Evolutionary conservation across 2,113 vertebrate genomes (phyloP).

Genomic region (Silurus asotus): DNA sequence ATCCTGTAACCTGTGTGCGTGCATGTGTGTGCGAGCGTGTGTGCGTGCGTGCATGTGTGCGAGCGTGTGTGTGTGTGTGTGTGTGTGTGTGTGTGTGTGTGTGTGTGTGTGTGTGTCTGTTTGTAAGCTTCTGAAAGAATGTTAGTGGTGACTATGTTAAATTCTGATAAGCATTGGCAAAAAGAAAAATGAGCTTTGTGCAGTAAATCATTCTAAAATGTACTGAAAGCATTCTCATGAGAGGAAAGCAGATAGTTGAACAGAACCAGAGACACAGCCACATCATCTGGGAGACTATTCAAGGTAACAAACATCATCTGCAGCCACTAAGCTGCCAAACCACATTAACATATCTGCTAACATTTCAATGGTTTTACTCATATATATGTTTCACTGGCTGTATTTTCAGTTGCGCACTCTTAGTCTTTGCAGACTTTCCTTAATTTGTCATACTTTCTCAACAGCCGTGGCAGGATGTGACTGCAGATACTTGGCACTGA

Average conservation of each 20-base stretch:
- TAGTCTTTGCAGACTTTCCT: background rate
- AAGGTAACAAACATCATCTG: constrained; percentile 7
- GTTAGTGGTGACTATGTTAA: background rate
- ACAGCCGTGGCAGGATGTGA: constrained; percentile 35
- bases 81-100: too few species aligned
- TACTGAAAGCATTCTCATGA: background rate
- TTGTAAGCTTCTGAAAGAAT: background rate
- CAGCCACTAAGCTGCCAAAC: background rate
- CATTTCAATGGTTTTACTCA: background rate
- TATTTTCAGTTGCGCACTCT: background rate
- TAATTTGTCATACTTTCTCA: constrained; percentile 23
- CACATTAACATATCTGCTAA: background rate
- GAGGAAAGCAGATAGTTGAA: background rate
- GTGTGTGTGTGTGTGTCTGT: background rate
- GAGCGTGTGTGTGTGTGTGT: too few species aligned
- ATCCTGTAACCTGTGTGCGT: background rate
- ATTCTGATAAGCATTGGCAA: background rate
- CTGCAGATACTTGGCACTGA: constrained; percentile 31
- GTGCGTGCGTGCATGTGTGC: too few species aligned
- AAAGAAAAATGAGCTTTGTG: background rate
- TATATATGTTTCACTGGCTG: background rate
- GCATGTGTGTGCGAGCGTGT: too few species aligned
- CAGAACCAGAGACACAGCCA: constrained; percentile 14
- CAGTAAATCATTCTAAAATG: background rate
- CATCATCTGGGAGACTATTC: background rate